Conservation (phyloP, 2,113 vertebrate genomes). For the Anarhynchus alexandrinus region DNA sequence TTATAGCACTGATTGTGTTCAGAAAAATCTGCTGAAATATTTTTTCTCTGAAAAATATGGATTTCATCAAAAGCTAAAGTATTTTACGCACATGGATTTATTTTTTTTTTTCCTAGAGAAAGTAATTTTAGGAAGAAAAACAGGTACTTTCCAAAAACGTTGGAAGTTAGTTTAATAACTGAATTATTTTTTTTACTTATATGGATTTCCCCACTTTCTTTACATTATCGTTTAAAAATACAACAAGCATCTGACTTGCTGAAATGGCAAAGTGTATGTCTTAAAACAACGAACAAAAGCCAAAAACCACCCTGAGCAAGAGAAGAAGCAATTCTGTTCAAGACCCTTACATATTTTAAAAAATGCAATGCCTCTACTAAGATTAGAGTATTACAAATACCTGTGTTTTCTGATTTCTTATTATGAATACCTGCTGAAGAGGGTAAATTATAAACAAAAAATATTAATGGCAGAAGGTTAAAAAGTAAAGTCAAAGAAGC, state of each 20-base stretch:
- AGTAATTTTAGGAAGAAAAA: neutral
- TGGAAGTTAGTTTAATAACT: neutral
- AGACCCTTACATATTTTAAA: neutral
- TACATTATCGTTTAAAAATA: neutral
- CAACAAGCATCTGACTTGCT: neutral
- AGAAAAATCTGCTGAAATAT: neutral
- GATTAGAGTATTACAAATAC: neutral
- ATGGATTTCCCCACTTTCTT: neutral
- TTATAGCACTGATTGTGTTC: neutral
- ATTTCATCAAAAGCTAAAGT: neutral
- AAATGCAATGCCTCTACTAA: neutral
- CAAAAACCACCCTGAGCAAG: neutral
- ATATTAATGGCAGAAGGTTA: neutral
- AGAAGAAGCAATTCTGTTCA: neutral
- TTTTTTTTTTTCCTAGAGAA: neutral
- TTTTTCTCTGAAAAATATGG: neutral
- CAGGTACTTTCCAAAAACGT: neutral
- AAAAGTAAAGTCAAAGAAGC: neutral
- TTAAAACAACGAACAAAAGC: neutral
- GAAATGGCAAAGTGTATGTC: neutral
- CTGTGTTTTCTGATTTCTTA: neutral
- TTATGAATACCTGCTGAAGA: neutral
- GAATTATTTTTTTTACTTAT: neutral
- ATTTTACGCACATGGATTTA: neutral
- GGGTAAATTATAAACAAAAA: neutral